Evolutionary conservation across 2,113 vertebrate species (phyloP).

Genomic region (Jacana jacana): DNA sequence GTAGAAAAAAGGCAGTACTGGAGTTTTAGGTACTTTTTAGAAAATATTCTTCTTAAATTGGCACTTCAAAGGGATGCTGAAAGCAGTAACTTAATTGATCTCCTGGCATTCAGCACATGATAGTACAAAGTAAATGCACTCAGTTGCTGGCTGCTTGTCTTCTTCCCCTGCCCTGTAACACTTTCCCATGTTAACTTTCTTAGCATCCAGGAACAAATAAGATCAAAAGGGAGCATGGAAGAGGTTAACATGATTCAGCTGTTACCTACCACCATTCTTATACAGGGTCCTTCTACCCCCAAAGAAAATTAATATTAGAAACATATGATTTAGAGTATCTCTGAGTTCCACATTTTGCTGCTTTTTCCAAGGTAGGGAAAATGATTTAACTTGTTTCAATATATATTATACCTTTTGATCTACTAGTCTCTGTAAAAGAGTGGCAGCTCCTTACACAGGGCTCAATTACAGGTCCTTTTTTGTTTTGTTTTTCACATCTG

Average conservation of each 20-base stretch:
- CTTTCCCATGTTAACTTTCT: neutral
- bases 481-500: neutral
- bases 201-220: neutral
- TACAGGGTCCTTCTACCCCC: neutral
- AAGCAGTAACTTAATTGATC: neutral
- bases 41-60: neutral
- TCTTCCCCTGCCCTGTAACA: neutral
- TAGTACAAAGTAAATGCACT: neutral
- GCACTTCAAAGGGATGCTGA: neutral
- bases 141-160: neutral
- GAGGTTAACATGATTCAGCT: neutral
- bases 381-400: neutral
- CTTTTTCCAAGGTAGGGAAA: neutral
- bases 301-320: neutral
- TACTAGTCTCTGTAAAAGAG: neutral
- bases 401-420: neutral
- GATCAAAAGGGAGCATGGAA: neutral
- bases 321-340: neutral
- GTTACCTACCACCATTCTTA: neutral
- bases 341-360: neutral
- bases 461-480: neutral
- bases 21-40: neutral
- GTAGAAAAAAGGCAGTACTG: neutral
- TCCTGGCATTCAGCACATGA: neutral
- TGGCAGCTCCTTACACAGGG: neutral